These are phyloP conservation scores for Labeo calbasu DNA, from an alignment of 2,797 vertebrate genomes.

Conservation along the genomic window DNA sequence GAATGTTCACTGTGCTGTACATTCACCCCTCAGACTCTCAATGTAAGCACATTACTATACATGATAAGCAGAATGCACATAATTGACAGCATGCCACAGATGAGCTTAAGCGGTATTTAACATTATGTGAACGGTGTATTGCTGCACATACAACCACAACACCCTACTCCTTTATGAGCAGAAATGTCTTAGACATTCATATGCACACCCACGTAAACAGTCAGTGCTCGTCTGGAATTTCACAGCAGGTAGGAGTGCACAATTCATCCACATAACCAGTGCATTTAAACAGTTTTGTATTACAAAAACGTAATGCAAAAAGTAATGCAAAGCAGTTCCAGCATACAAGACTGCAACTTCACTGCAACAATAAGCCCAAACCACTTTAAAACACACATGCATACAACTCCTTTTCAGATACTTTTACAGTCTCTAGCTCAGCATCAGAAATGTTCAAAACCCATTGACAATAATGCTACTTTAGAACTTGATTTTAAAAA, in stretches of 20 bases:
- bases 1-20: background rate
- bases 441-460: too few relatives aligned
- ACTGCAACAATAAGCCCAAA: background rate
- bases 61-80: too few relatives aligned
- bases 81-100: background rate
- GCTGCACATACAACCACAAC: background rate
- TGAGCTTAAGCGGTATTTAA: constrained; percentile 1
- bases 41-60: background rate
- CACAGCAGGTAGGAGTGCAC: background rate
- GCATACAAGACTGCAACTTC: background rate
- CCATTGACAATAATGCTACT: too few relatives aligned
- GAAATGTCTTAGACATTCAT: constrained; percentile 21
- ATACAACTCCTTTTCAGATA: background rate
- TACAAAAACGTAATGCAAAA: background rate
- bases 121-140: constrained; percentile 11
- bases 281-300: constrained; percentile 5
- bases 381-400: background rate
- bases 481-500: too few relatives aligned
- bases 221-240: constrained; percentile 15
- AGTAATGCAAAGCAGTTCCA: background rate
- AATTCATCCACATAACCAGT: constrained; percentile 4
- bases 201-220: constrained; percentile 28
- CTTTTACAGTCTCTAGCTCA: too few relatives aligned
- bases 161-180: background rate
- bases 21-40: background rate